Evolutionary conservation across 2,888 invertebrate species (phyloP), one percentile per base, ranked within the genome.

Genomic region (Netelia fuscicornis): DNA sequence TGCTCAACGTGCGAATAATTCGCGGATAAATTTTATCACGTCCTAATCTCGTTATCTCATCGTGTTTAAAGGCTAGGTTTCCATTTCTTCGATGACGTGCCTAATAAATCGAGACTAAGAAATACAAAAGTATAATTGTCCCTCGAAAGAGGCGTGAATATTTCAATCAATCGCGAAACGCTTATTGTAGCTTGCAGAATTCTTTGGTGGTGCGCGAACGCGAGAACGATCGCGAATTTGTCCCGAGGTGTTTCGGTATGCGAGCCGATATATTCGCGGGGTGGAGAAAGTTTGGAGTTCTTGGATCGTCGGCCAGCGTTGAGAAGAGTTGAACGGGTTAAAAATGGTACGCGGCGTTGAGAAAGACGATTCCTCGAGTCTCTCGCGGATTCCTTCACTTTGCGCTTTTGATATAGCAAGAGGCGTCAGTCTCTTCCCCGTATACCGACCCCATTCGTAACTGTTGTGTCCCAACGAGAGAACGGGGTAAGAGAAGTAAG

Each of bases 401-500:
- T 17, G 72, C 74, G 60, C 67, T 77, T 81, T 52, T 75, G 78
- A 81, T 64, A 78, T 42, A 70, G 78, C 79, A 67, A 44, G 77
- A 78, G 37, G 56, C 65, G 72, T 56, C 48, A 67, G 65, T 56
- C 67, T 62, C 30, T 54, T 52, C 64, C 48, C 74, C 67, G 77
- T 70, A 76, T 74, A 74, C 54, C 65, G 60, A 80, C 37, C 60
- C 71, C 80, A 84, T 86, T 81, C 82, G 86, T 87, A 86, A 86
- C 77, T 83, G 80, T 84, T 81, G 70, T 79, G 64, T 20, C 68
- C 79, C 65, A 65, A 67, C 65, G 80, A 58, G 67, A 11, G 62
- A 30, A 67, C 58, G 44, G 78, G 80, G 76, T 72, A 81, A 71
- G 76, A 80, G 81, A 71, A 68, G 68, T 68, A 42, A 64, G 64